Conservation (phyloP, 2,888 invertebrate species). For the Phoronis australis region DNA sequence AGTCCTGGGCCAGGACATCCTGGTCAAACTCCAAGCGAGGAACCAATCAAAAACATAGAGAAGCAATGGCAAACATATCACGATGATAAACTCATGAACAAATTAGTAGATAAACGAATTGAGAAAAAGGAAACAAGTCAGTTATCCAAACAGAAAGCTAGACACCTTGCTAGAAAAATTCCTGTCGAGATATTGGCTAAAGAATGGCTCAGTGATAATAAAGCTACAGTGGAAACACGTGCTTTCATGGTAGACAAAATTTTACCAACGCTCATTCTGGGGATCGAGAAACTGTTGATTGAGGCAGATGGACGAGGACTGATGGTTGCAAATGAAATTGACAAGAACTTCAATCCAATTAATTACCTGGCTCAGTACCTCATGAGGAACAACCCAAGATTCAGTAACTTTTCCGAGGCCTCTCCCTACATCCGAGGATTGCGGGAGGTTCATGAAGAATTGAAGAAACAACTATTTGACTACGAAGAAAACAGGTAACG, state of each 20-base stretch:
- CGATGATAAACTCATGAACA: constrained; percentile 46
- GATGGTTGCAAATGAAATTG: constrained; percentile 25
- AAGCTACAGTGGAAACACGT: constrained; percentile 43
- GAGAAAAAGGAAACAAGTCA: constrained; percentile 36
- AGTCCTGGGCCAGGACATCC: no score
- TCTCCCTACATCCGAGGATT: constrained; percentile 51
- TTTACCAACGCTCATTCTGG: constrained; percentile 49
- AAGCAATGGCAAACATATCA: constrained; percentile 42
- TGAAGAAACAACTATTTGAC: constrained; percentile 45
- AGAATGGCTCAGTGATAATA: constrained; percentile 45
- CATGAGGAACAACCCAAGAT: constrained; percentile 52
- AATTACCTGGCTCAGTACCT: constrained; percentile 52
- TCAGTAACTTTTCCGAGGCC: constrained; percentile 50
- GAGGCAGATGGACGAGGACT: constrained; percentile 45
- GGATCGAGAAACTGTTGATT: constrained; percentile 49
- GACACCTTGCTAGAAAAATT: constrained; percentile 41
- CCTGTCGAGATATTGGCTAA: constrained; percentile 47
- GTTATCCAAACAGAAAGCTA: constrained; percentile 35
- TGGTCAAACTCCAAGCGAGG: no score
- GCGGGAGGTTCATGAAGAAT: constrained; percentile 42
- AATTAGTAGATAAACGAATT: constrained; percentile 35
- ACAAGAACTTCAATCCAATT: constrained; percentile 51
- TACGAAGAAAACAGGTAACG: constrained; percentile 49
- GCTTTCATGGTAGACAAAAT: constrained; percentile 49
- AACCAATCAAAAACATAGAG: no score